phyloP scores from a whole-genome alignment of 2,113 vertebrate genomes.

The Spea multiplicata region DNA sequence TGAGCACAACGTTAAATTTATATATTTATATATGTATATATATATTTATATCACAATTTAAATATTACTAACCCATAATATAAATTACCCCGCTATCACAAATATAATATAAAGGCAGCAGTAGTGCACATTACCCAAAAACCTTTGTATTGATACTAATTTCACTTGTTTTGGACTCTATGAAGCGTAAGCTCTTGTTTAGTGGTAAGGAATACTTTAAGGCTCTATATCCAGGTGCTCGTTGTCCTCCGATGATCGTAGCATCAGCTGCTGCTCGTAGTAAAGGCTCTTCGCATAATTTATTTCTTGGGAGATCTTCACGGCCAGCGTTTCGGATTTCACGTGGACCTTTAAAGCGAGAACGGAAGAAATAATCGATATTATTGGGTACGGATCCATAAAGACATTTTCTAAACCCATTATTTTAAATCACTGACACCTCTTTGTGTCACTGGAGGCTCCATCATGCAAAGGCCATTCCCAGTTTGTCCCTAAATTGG shows the following conservation, averaged over 20 bases:
- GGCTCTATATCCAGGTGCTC: constrained; percentile 84
- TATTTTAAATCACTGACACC: not conserved
- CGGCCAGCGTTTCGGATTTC: constrained; percentile 84
- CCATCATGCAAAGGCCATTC: too few relatives aligned
- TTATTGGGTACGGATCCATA: not conserved
- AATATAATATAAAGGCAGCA: constrained; percentile 25
- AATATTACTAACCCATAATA: constrained; percentile 50
- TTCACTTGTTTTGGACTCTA: not conserved
- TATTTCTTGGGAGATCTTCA: constrained; percentile 94
- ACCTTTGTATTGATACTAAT: not conserved
- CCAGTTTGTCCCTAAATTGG: too few relatives aligned
- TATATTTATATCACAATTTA: constrained; percentile 30
- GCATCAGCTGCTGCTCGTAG: constrained; percentile 96
- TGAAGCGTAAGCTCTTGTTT: not conserved
- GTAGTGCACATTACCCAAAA: constrained; percentile 5
- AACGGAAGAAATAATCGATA: constrained; percentile 22
- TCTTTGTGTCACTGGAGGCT: not conserved
- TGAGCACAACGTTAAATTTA: constrained; percentile 50
- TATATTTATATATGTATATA: constrained; percentile 51
- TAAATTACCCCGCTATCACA: constrained; percentile 41
- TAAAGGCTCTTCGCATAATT: constrained; percentile 99
- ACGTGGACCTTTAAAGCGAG: constrained; percentile 80
- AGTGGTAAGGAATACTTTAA: constrained; percentile 57
- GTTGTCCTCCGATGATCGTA: constrained; percentile 78
- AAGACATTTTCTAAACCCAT: too few relatives aligned